phyloP scores from a whole-genome alignment of 2,797 vertebrate genomes.

The Manis javanica region DNA sequence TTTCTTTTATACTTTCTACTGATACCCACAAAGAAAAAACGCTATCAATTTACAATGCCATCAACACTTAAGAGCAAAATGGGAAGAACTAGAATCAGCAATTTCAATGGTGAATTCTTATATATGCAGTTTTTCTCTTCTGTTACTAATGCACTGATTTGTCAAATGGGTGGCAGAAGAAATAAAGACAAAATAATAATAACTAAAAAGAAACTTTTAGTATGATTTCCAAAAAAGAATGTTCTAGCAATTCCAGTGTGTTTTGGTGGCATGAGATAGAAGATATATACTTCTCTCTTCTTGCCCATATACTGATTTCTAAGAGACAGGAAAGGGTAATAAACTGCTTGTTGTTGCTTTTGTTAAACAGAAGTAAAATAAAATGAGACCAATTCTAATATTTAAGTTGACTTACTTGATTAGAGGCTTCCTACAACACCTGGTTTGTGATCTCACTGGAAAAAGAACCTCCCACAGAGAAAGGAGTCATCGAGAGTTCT shows the following conservation, averaged over 20 bases:
- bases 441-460: neutral
- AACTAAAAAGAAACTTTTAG: neutral
- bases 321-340: neutral
- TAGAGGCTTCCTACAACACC: neutral
- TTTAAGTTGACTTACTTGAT: neutral
- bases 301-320: neutral
- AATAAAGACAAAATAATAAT: neutral
- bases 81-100: neutral
- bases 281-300: neutral
- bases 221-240: neutral
- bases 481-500: neutral
- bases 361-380: neutral
- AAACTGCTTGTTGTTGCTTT: neutral
- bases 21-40: neutral
- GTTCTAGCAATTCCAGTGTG: neutral
- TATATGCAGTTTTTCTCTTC: accelerated
- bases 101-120: neutral
- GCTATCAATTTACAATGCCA: accelerated
- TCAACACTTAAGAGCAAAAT: neutral
- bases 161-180: neutral
- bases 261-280: neutral
- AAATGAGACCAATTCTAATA: neutral
- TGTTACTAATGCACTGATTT: neutral
- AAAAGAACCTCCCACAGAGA: neutral
- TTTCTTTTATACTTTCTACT: neutral